phyloP scores from a whole-genome alignment of 2,888 invertebrate species.

The Mesorhabditis spiculigera region DNA sequence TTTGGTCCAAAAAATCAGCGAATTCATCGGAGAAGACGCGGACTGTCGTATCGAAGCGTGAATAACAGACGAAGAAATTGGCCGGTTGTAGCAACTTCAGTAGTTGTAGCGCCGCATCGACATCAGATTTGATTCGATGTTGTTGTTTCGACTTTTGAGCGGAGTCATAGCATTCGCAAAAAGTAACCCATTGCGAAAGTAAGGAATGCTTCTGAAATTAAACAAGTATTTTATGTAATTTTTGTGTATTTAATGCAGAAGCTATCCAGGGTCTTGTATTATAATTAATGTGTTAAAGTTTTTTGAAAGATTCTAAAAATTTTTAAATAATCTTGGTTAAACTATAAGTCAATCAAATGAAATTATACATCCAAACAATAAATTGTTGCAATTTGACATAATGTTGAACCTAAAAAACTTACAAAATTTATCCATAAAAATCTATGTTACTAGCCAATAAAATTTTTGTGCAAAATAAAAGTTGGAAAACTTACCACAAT shows the following conservation, averaged over 20 bases:
- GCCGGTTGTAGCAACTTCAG: not conserved
- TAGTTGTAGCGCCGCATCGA: not conserved
- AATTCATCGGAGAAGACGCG: not conserved
- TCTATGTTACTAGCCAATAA: constrained; percentile 5
- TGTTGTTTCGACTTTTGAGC: not conserved
- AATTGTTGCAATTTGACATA: not conserved
- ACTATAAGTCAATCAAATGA: too few species aligned
- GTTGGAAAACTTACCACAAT: constrained; percentile 17
- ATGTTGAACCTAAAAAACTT: not conserved
- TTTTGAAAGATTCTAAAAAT: too few species aligned
- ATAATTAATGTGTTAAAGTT: too few species aligned
- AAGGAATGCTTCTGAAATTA: not conserved
- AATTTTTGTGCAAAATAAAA: constrained; percentile 6
- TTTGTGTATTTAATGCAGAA: not conserved
- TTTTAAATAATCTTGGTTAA: too few species aligned
- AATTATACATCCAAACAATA: too few species aligned
- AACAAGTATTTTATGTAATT: not conserved
- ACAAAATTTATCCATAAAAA: not conserved
- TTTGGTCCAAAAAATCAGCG: not conserved
- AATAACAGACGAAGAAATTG: not conserved
- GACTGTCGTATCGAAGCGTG: not conserved
- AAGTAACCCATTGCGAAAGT: not conserved
- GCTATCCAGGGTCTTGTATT: too few species aligned
- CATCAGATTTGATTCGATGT: not conserved
- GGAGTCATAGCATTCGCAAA: not conserved